Evolutionary conservation across 2,113 vertebrate genomes (phyloP).

Genomic region (Neogale vison): DNA sequence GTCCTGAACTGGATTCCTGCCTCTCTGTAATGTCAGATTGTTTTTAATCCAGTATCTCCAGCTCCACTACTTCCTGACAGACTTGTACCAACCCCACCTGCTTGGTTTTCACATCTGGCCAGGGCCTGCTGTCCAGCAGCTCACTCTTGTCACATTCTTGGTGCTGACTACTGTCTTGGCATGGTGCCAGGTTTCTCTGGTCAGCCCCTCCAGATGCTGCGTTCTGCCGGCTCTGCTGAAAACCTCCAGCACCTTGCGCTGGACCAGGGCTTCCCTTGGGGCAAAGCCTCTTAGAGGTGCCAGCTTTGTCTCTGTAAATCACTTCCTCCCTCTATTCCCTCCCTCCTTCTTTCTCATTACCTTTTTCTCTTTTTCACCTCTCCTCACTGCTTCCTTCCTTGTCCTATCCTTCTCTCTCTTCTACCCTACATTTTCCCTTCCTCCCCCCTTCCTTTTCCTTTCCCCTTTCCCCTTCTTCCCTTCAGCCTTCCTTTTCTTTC

Average conservation of each 20-base stretch:
- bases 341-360: background rate
- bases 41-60: background rate
- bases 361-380: background rate
- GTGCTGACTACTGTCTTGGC: background rate
- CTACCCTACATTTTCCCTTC: too few relatives aligned
- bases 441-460: accelerated
- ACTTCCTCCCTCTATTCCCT: background rate
- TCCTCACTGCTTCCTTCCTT: background rate
- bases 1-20: background rate
- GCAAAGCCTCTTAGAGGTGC: background rate
- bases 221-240: background rate
- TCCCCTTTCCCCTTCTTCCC: background rate
- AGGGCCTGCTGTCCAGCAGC: background rate
- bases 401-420: background rate
- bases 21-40: background rate
- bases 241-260: background rate
- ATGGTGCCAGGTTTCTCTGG: background rate
- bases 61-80: background rate
- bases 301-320: background rate
- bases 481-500: background rate
- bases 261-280: background rate
- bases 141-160: background rate
- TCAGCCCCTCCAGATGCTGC: background rate
- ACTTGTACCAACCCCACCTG: background rate
- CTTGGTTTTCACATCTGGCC: background rate